A percentile compares a stretch with the other conserved stretches of the same genome.
These are phyloP conservation scores for Aphidius colemani DNA, from an alignment of 2,888 invertebrate species.

Conservation along the genomic window DNA sequence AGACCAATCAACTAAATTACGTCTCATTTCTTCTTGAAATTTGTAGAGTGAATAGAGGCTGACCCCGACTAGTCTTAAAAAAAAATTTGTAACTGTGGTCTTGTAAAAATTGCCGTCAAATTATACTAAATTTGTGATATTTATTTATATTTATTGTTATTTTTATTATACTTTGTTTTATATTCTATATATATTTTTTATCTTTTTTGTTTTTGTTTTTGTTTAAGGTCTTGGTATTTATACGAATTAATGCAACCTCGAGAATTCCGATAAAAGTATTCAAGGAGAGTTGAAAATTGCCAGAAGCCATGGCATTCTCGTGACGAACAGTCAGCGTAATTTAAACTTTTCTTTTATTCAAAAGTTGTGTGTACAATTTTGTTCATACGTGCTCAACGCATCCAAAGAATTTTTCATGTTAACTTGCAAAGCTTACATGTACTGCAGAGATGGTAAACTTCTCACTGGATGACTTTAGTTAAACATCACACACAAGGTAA, in stretches of 20 bases:
- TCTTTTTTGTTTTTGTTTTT: neutral
- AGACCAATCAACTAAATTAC: too few relatives aligned
- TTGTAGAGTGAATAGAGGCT: too few relatives aligned
- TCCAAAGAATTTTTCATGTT: conserved; percentile 6
- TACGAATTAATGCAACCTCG: conserved; percentile 2
- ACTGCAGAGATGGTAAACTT: too few relatives aligned
- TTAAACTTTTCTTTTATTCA: neutral
- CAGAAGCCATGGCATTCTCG: conserved; percentile 12
- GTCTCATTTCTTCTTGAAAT: too few relatives aligned
- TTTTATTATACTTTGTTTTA: neutral
- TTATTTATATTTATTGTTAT: neutral
- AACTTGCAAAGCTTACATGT: neutral
- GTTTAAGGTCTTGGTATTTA: neutral
- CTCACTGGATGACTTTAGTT: neutral
- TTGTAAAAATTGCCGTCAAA: too few relatives aligned
- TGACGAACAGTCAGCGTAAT: conserved; percentile 5
- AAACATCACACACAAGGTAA: neutral
- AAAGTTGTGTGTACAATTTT: neutral
- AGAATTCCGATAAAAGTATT: conserved; percentile 5
- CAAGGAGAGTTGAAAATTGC: conserved; percentile 4
- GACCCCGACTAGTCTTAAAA: too few relatives aligned
- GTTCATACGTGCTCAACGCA: neutral
- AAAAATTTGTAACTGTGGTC: too few relatives aligned
- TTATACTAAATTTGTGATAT: too few relatives aligned
- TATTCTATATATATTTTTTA: neutral